Base-by-base conservation (phyloP, 2,113 vertebrate species). In the Phylloscopus whistleri region DNA sequence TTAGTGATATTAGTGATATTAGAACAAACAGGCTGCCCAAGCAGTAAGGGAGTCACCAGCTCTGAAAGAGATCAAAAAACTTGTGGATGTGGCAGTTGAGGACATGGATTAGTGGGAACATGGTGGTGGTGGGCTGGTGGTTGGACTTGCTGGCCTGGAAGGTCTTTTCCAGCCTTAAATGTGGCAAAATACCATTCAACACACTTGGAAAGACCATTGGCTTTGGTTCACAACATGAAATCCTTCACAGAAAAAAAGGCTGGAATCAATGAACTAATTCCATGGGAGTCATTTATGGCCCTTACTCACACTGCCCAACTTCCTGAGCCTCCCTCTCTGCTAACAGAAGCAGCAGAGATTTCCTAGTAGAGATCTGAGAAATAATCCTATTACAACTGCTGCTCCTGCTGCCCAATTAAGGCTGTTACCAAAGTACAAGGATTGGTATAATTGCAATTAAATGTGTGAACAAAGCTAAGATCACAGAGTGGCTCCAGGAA, bases 341-440 rank as follows among this genome's bases (percentile, higher is more conserved):
- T 82, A 70, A 60, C 52, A 92, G 92, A 59, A 18, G 52, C 41
- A 81, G 62, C 11, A 72, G 30, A 43, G 58, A 58, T 85, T 95
- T 82, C 62, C 55, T 74, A 5, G 18, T 13, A 74, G 26, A 49
- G 27, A 70, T 59, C 37, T 95, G 49, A 87, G 83, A 49, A 76
- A 87, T 81, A 89, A 86, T 90, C 78, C 41, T 35, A 3, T 51
- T 84, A 68, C 15, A 87, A 33, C 30, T 92, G 80, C 49, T 76
- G 76, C 18, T 85, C 35, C 82, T 89, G 73, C 28, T 91, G 66
- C 46, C 35, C 55, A 94, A 91, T 96, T 94, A 96, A 77, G 44
- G 59, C 59, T 59, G 56, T 56, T 95, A 96, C 87, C 59, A 56
- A 62, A 75, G 63, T 43, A 87, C 86, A 79, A 39, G 60, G 33